Evolutionary conservation across 2,888 invertebrate species (phyloP).

Genomic region (Latrodectus hesperus): DNA sequence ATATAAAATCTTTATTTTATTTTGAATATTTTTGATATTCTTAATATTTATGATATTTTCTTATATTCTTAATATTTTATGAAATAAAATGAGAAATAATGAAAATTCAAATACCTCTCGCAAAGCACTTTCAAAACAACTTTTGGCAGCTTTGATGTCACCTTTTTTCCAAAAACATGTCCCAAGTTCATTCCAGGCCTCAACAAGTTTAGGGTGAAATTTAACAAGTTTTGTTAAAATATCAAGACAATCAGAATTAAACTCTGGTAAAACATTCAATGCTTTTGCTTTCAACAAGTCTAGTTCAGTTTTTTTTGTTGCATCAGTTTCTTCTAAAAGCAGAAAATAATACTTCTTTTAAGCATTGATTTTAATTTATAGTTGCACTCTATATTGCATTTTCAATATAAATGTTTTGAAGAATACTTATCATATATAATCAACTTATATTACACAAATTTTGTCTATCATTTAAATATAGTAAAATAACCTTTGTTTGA

Average conservation of each 20-base stretch:
- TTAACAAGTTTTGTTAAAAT: constrained; percentile 88
- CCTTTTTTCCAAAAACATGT: constrained; percentile 92
- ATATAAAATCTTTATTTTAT: too few species aligned
- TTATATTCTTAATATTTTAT: too few species aligned
- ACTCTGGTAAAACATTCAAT: constrained; percentile 83
- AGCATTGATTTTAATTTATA: too few species aligned
- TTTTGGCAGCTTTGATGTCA: constrained; percentile 85
- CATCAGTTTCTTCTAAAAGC: constrained; percentile 70
- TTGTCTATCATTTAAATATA: too few species aligned
- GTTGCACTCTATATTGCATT: too few species aligned
- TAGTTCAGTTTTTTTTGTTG: constrained; percentile 77
- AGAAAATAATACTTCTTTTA: neutral
- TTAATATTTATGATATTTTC: too few species aligned
- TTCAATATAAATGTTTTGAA: too few species aligned
- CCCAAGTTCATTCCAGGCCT: constrained; percentile 92
- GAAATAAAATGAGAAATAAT: neutral
- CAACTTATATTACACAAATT: too few species aligned
- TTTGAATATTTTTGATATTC: too few species aligned
- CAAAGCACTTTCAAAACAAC: constrained; percentile 85
- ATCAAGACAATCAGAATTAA: constrained; percentile 83
- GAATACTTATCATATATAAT: too few species aligned
- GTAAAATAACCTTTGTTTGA: too few species aligned
- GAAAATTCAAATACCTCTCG: constrained; percentile 72
- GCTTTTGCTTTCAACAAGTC: constrained; percentile 84
- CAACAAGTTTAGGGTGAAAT: constrained; percentile 85